Base-by-base conservation (phyloP, 1,140 invertebrate genomes). In the Lepidotrigona ventralis region DNA sequence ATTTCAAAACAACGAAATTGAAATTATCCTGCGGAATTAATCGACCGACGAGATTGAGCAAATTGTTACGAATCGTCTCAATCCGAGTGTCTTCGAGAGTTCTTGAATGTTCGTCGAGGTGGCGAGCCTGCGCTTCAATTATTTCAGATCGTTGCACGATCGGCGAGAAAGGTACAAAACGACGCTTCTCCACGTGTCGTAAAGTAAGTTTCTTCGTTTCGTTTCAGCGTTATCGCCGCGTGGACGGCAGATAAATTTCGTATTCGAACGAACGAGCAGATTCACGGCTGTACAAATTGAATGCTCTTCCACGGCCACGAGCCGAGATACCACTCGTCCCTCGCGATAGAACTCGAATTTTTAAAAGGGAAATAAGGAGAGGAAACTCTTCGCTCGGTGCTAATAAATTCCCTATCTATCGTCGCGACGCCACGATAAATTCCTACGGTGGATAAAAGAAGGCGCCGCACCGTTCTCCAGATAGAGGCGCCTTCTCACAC, bases 351-450 rank as follows among this genome's bases (percentile, higher is more conserved):
- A 63, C 33, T n/a, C 74, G 70, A 68, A 83, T 60, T 78, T n/a
- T 56, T 78, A 51, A 69, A 58, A 66, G 78, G 75, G 58, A 51
- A 64, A 51, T 68, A 72, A 76, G 70, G 73, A 33, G 60, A 69
- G 72, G 29, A 73, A 33, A 46, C 53, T 56, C 26, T 39, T 12
- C n/a, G 54, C 21, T n/a, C 51, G 26, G 51, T 63, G 66, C 33
- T 63, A 70, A 86, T 86, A 87, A 87, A 86, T 85, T 86, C 60
- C 17, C n/a, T 69, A 86, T 76, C 80, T 87, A 46, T 46, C 84
- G 86, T 87, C 86, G 72, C 74, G 76, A 84, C 84, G 81, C 29
- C n/a, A 51, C 76, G 86, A 87, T 86, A 86, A 86, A 74, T 82
- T 82, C 71, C 46, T 60, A n/a, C 6, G 60, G n/a, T 39, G 56